These are phyloP conservation scores for Anolis apletophallus DNA, from an alignment of 2,797 vertebrate genomes.

Conservation along the genomic window DNA sequence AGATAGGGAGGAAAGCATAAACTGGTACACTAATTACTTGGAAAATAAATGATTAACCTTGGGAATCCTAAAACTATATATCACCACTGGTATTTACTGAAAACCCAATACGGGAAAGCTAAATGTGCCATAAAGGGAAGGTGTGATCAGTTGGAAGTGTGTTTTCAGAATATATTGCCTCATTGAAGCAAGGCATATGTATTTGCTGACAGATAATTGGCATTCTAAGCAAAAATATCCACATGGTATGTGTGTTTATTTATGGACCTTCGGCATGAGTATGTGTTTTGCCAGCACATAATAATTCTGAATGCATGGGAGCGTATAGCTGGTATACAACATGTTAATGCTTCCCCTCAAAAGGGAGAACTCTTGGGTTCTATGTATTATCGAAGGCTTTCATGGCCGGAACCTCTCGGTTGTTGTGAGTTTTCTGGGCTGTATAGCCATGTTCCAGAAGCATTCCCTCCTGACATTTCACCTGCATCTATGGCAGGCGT, in stretches of 20 bases:
- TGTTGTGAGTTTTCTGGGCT: no score
- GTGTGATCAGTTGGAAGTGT: neutral
- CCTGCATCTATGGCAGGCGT: no score
- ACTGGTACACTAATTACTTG: slow-evolving; percentile 19
- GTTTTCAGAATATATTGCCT: slow-evolving; percentile 9
- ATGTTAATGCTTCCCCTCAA: neutral
- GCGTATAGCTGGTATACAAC: neutral
- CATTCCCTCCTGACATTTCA: no score
- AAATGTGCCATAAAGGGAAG: slow-evolving; percentile 35
- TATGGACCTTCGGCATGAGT: neutral
- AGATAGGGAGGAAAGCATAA: neutral
- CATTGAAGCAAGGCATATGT: neutral
- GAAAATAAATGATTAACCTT: slow-evolving; percentile 8
- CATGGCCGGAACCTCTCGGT: no score
- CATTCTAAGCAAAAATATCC: neutral
- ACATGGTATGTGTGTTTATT: neutral
- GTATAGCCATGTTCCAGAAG: no score
- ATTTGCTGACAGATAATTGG: neutral
- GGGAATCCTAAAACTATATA: slow-evolving; percentile 20
- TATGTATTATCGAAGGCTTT: no score
- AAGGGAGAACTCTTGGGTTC: neutral
- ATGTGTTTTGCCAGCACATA: neutral
- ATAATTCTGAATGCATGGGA: neutral
- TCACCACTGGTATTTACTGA: slow-evolving; percentile 35
- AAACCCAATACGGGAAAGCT: neutral